Evolutionary conservation across 2,888 invertebrate genomes (phyloP), one percentile per base, ranked within the genome.

Genomic region (Psylliodes chrysocephalus): DNA sequence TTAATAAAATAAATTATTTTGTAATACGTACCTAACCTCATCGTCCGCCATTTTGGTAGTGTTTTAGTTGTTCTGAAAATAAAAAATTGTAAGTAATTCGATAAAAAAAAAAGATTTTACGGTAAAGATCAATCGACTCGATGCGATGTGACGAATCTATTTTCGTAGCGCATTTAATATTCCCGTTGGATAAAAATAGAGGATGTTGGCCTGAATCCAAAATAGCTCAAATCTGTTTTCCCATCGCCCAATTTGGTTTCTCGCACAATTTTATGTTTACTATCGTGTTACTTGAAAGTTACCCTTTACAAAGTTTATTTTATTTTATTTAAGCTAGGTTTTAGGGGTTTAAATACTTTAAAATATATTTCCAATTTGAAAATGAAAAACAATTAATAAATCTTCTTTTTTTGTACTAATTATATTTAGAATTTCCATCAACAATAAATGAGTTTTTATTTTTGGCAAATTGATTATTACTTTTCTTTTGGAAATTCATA

Each of bases 41-140:
- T 94, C 94, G 89, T 94, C 94, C 88, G 93, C 93, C 94, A 94
- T 94, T 86, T 82, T 92, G 87, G 84, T 85, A 85, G 82, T 79
- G 81, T 83, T 82, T 83, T 82, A 83, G 83, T 83, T 85, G 86
- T 86, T 85, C 89, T 89, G 84, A 69, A 87, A 73, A 22, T 10
- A 10, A 44, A 64, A 67, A 35, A 35, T 35, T 3, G 14, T 35
- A 4, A 35, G n/a, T 12, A 3, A 4, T 10, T 35, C 14, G 10
- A 35, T 35, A 12, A 35, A 65, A 67, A 66, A 67, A 61, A 17
- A 8, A 22, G 47, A 42, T 35, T 51, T n/a, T 38, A 30, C n/a
- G 18, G 3, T 15, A 22, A 14, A 35, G 33, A 33, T 33, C 33
- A 35, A 38, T 53, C 38, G 38, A 33, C 22, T 17, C 10, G n/a